phyloP scores from a whole-genome alignment of 2,113 vertebrate species.

The Ictalurus punctatus region DNA sequence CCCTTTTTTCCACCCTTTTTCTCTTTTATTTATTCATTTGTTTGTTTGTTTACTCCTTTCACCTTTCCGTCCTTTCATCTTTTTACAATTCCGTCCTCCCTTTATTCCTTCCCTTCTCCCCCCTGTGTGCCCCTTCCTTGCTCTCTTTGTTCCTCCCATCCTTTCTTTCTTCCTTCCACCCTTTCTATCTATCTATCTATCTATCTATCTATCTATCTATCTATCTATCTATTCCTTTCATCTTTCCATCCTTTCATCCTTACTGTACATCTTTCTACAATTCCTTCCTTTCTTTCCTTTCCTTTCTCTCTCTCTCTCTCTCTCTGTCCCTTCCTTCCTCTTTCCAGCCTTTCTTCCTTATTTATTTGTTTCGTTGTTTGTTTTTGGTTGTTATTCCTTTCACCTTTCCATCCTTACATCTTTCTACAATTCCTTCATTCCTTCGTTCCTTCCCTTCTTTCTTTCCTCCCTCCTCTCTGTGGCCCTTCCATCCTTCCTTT shows the following conservation, averaged over 20 bases:
- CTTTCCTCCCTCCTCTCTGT: not conserved
- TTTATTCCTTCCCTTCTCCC: not conserved
- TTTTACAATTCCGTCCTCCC: not conserved
- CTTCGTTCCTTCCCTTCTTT: not conserved
- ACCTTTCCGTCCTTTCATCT: not conserved
- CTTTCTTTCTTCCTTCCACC: not conserved
- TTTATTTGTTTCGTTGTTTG: not conserved
- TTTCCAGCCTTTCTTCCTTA: not conserved
- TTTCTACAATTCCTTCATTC: not conserved
- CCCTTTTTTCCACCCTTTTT: not conserved
- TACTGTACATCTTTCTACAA: not conserved
- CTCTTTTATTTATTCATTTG: not conserved
- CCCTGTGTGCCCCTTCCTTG: not conserved
- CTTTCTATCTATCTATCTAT: not conserved
- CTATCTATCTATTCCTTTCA: not conserved
- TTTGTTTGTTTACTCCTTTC: not conserved
- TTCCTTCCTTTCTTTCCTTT: not conserved
- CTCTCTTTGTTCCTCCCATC: not conserved
- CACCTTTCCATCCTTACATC: not conserved
- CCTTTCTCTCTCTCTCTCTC: rapidly evolving
- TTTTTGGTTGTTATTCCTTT: not conserved
- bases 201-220: not conserved
- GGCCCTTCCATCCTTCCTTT: too few relatives aligned
- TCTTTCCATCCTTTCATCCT: not conserved
- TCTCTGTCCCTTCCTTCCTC: not conserved